Base-by-base conservation (phyloP, 2,113 vertebrate species). In the Stigmatopora nigra region DNA sequence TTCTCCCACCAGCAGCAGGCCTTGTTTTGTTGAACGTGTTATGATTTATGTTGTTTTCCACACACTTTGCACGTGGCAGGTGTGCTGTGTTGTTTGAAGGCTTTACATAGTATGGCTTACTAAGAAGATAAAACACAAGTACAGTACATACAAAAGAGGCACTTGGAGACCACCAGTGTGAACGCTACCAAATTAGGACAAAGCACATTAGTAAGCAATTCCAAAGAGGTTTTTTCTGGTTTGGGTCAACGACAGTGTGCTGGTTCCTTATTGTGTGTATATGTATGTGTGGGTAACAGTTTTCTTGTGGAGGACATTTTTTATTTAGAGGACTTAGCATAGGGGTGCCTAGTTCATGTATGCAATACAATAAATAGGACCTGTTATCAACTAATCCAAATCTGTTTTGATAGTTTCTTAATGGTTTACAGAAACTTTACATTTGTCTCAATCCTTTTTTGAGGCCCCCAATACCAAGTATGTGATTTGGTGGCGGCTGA, bases 181-280 rank as follows among this genome's bases (percentile, higher is more conserved):
- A 82, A 64, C 60, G 77, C 78, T 86, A 83, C 86, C 84, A 86
- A 83, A 87, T 87, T 84, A 88, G 83, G 84, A 75, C 73, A 72
- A 71, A 81, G 71, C 10, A 19, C 68, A 78, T 78, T 73, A 68
- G 65, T 60, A 47, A 57, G 51, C 36, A 56, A 77, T 80, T 70
- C 62, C 72, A 80, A 82, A 71, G 70, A 70, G 52, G 17, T 10
- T 72, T 84, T 78, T 78, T 75, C 80, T 82, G 76, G 76, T 78
- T 75, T 74, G 73, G 78, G 79, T 84, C 75, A 82, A 78, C 78
- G 76, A 76, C 63, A 49, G 69, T 79, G 81, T 78, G 75, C 70
- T 81, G 72, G 73, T 78, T 77, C 77, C 68, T 70, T 78, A 72
- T 81, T 85, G 80, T 81, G 83, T 85, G 80, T 81, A 82, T 73